Conservation (phyloP, 2,888 invertebrate species). For the Colletes collaris region DNA sequence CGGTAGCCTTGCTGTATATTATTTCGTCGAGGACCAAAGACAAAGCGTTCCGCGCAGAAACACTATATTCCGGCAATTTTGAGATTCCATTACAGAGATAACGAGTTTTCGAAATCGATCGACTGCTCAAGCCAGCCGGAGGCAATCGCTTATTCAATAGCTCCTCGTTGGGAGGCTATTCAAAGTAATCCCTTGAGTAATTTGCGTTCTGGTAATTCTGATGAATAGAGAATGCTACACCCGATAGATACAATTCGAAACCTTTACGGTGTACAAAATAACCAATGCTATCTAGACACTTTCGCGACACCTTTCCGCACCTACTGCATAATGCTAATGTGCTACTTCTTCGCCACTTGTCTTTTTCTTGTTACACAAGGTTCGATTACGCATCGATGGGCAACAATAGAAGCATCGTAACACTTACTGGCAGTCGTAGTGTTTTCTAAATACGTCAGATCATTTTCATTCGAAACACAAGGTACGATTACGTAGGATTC, state of each 20-base stretch:
- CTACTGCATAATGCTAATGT: too few relatives aligned
- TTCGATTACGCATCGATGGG: too few relatives aligned
- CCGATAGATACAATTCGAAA: neutral
- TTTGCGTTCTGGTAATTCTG: constrained; percentile 48
- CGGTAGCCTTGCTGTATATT: neutral
- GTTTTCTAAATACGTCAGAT: too few relatives aligned
- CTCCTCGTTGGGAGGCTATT: constrained; percentile 48
- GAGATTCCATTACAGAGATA: constrained; percentile 50
- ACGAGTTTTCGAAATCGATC: constrained; percentile 57
- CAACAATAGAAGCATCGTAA: too few relatives aligned
- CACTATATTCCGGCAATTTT: constrained; percentile 38
- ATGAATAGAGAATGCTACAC: constrained; percentile 5
- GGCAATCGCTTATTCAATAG: constrained; percentile 59
- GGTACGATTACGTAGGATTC: too few relatives aligned
- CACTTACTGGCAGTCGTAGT: too few relatives aligned
- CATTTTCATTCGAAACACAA: too few relatives aligned
- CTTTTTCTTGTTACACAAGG: too few relatives aligned
- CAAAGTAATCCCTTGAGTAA: constrained; percentile 55
- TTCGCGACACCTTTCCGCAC: too few relatives aligned
- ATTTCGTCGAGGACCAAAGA: neutral
- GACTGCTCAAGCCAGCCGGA: constrained; percentile 27
- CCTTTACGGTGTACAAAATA: constrained; percentile 1
- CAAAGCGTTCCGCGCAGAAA: neutral
- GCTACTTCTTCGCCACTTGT: too few relatives aligned
- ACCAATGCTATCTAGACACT: neutral